These are phyloP conservation scores for Momotus momota DNA, from an alignment of 2,797 vertebrate species.

Conservation along the genomic window DNA sequence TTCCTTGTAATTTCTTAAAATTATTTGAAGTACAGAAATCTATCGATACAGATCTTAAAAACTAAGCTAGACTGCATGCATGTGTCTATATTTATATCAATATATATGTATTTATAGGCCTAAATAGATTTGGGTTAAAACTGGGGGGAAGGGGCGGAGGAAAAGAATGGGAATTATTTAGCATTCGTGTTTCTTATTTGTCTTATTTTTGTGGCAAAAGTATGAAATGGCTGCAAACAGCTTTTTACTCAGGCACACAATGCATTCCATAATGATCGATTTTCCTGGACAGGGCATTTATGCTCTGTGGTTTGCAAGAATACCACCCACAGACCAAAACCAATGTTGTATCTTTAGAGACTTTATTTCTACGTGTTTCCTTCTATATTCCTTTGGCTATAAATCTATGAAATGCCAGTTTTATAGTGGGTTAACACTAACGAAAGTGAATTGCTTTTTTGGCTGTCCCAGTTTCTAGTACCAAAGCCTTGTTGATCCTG, in stretches of 20 bases:
- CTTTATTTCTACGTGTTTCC: background rate
- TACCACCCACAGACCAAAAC: conserved; percentile 49
- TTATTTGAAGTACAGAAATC: background rate
- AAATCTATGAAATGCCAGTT: background rate
- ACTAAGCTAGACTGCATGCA: rapidly evolving
- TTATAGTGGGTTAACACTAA: background rate
- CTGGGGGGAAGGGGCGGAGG: background rate
- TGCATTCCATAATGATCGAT: conserved; percentile 45
- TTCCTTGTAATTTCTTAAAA: background rate
- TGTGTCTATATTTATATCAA: rapidly evolving
- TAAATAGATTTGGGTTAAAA: background rate
- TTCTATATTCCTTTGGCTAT: background rate
- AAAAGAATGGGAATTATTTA: background rate
- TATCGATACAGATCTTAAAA: background rate
- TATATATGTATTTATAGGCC: background rate
- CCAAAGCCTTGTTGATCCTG: background rate
- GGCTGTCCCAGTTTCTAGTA: background rate
- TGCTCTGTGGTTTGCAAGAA: conserved; percentile 58
- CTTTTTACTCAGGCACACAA: conserved; percentile 47
- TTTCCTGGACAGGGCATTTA: conserved; percentile 63
- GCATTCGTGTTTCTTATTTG: conserved; percentile 32
- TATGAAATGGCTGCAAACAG: conserved; percentile 43
- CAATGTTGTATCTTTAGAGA: background rate
- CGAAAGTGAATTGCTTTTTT: background rate
- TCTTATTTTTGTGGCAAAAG: background rate